Evolutionary conservation across 2,797 vertebrate species (phyloP), one percentile per base, ranked within the genome.

Genomic region (Euthynnus affinis): DNA sequence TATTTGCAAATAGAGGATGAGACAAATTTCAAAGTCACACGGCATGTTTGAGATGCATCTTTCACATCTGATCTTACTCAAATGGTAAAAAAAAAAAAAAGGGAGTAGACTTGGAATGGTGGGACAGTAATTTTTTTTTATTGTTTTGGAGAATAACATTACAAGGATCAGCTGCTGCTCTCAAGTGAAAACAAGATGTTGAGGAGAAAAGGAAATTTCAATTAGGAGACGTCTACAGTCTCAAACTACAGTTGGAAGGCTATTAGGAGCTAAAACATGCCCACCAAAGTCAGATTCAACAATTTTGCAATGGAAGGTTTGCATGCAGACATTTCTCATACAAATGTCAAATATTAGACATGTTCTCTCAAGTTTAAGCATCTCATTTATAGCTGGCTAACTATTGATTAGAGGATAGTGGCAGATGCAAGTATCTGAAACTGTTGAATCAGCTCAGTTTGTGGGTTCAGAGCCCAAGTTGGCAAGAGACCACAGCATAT

Each of bases 31-130:
- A 63, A 27, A 42, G 49, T 68, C 66, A 68, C 23, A 48, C 2
- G 1, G 7, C 5, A 20, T 40, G 49, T 22, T 48, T 48, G 5
- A 18, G 44, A 18, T 18, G n/a, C 18, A 46, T 68, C 57, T 60
- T 34, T 74, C 63, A 57, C 34, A 74, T 37, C 22, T 1, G 55
- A 49, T 78, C 71, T 34, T 22, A n/a, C 18, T 73, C 9, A 29
- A 72, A 72, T n/a, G 15, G 7, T 53, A 37, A 37, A 25, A 56
- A 9, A 34, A 55, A 62, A 13, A 29, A 3, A 74, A 22, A 58
- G 22, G 22, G 22, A 42, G 49, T 9, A 66, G 32, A 40, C 23
- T 18, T 37, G 23, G 13, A 53, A 60, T 25, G 23, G 64, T 44
- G 29, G 15, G 20, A 29, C 22, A 2, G 17, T 15, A 34, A n/a